Conservation (phyloP, 2,888 invertebrate genomes). For the Carterocephalus palaemon region DNA sequence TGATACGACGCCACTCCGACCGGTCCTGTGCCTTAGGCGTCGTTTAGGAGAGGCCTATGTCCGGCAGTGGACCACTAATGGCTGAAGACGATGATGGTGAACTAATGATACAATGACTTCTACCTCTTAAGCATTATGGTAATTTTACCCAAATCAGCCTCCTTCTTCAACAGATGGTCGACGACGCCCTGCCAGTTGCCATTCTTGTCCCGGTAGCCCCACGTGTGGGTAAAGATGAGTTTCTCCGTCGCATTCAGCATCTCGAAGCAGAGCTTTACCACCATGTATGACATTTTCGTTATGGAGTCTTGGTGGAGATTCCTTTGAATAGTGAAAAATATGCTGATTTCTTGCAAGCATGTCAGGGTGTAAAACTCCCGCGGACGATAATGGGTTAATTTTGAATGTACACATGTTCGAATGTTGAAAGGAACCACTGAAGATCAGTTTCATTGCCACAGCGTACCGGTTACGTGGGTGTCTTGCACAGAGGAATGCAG, state of each 20-base stretch:
- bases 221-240: constrained; percentile 58
- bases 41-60: no score
- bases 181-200: constrained; percentile 67
- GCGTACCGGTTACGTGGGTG: not conserved
- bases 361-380: no score
- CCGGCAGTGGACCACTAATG: no score
- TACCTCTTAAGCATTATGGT: not conserved
- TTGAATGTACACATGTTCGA: no score
- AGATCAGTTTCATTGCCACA: no score
- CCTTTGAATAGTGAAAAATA: constrained; percentile 37
- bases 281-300: constrained; percentile 63
- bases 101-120: no score
- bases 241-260: constrained; percentile 64
- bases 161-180: constrained; percentile 55
- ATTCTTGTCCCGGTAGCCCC: constrained; percentile 66
- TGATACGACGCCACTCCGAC: no score
- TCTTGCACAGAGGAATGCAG: not conserved
- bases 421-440: no score
- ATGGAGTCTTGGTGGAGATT: constrained; percentile 66
- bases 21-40: no score
- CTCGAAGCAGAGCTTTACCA: constrained; percentile 62
- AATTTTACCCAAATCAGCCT: constrained; percentile 61
- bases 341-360: not conserved
- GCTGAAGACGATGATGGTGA: no score
- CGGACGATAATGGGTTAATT: no score